phyloP scores from a whole-genome alignment of 2,113 vertebrate genomes.

The Sinocyclocheilus rhinocerous region DNA sequence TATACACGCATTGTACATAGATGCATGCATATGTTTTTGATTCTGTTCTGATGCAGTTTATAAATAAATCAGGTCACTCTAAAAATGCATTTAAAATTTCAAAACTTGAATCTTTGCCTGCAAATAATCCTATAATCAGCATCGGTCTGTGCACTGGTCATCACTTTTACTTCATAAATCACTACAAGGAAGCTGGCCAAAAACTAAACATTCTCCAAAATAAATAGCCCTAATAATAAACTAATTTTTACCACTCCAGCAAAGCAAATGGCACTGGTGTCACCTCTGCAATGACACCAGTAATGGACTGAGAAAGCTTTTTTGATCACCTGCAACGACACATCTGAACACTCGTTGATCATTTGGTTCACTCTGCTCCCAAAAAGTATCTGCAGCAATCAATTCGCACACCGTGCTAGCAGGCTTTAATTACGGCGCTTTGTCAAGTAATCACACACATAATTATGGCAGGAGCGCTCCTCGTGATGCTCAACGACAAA shows the following conservation, averaged over 20 bases:
- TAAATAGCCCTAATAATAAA: constrained; percentile 24
- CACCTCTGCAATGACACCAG: neutral
- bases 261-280: constrained; percentile 3
- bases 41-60: neutral
- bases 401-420: constrained; percentile 38
- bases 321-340: constrained; percentile 24
- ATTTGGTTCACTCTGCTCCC: neutral
- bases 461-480: constrained; percentile 39
- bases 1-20: too few species aligned
- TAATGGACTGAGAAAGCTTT: neutral
- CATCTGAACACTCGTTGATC: constrained; percentile 35
- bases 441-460: constrained; percentile 47
- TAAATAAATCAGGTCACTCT: neutral
- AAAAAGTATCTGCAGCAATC: constrained; percentile 36
- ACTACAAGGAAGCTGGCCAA: constrained; percentile 1
- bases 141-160: neutral
- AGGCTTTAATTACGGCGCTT: constrained; percentile 43
- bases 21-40: neutral
- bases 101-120: neutral
- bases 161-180: constrained; percentile 8
- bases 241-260: constrained; percentile 31
- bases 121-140: constrained; percentile 13
- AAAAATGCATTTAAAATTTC: neutral
- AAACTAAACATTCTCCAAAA: neutral
- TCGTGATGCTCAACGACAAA: constrained; percentile 16